Base-by-base conservation (phyloP, 2,888 invertebrate genomes). In the Cataglyphis rosenhaueri region DNA sequence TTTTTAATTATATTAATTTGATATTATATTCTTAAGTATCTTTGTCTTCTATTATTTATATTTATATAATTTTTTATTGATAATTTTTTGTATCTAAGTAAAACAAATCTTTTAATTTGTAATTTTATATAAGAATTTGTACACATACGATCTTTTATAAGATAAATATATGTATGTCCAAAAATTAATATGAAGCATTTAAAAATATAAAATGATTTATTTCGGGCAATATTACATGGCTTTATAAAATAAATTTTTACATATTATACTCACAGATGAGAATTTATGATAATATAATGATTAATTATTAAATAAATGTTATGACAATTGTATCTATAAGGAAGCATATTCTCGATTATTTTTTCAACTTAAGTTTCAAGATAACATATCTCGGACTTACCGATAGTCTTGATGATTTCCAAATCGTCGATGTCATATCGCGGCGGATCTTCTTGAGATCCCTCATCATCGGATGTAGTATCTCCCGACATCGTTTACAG, bases 361-460 rank as follows among this genome's bases (percentile, higher is more conserved):
- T n/a, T 75, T 38, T 25, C 9, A 0, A 6, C 0, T 62, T 0
- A 21, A 21, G 21, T 21, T 21, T 21, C 21, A 35, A 15, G 3
- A 25, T 10, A 55, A 52, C 8, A 52, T 4, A 15, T 38, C 29
- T 66, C 9, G 35, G 8, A 73, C 97, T 97, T 94, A 98, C 98
- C 98, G 86, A 98, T 97, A 84, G 98, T 98, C 95, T 98, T 98
- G 90, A 98, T 96, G 91, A 98, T 97, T 94, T 98, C 97, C 92
- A 97, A 96, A 94, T 98, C 97, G 88, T 98, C 97, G 90, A 98
- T 95, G 92, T 96, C 96, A 92, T 96, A 96, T 32, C 90, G 88
- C 78, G 89, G 91, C 6, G 89, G 85, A 48, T 93, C 92, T 81
- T 93, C 93, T 85, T 93, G 93, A 18, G 92, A 93, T 81, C 93